Evolutionary conservation across 2,888 invertebrate genomes (phyloP).

Genomic region (Slavum lentiscoides): DNA sequence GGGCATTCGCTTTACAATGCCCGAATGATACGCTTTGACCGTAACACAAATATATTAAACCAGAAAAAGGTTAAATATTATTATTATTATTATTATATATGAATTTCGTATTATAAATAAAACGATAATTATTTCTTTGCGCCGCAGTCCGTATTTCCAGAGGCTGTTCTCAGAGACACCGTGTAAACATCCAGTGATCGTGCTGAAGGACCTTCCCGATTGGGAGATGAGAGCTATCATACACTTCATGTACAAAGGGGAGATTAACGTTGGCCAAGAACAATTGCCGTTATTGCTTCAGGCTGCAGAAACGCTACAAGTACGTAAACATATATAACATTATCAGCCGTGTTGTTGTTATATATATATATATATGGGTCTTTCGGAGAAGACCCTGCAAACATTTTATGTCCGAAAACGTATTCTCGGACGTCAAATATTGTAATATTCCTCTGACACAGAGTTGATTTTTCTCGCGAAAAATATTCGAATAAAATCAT

Average conservation of each 20-base stretch:
- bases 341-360: background rate
- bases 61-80: no score
- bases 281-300: conserved; percentile 81
- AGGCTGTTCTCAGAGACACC: conserved; percentile 87
- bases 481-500: no score
- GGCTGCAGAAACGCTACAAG: conserved; percentile 83
- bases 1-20: no score
- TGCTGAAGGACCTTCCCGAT: conserved; percentile 84
- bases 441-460: no score
- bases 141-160: conserved; percentile 81
- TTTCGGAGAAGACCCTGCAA: background rate
- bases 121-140: conserved; percentile 58
- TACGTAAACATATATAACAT: conserved; percentile 56
- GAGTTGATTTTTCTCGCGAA: no score
- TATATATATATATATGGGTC: background rate
- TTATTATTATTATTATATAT: no score
- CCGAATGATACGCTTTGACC: no score
- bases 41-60: no score
- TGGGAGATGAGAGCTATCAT: conserved; percentile 89
- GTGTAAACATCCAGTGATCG: conserved; percentile 91
- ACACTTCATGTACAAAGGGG: conserved; percentile 92
- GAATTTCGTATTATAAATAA: no score
- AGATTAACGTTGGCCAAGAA: conserved; percentile 85
- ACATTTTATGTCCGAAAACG: background rate
- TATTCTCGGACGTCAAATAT: background rate